phyloP scores from a whole-genome alignment of 2,797 vertebrate species.

The Oophaga sylvatica region DNA sequence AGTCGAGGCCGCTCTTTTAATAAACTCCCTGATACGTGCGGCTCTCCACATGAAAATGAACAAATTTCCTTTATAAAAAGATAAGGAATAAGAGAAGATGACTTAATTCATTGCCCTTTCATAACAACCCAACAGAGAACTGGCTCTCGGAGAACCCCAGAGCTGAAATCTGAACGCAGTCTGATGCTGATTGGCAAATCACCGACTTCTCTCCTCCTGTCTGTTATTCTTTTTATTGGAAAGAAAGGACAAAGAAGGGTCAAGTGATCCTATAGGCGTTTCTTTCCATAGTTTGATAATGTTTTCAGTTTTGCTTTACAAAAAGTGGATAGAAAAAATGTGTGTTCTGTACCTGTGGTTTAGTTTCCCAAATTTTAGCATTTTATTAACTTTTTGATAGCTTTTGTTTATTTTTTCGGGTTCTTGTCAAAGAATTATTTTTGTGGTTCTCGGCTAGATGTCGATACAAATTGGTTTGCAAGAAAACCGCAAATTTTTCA shows the following conservation, averaged over 20 bases:
- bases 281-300: not conserved
- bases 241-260: not conserved
- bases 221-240: too few relatives aligned
- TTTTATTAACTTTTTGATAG: too few relatives aligned
- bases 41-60: constrained; percentile 5
- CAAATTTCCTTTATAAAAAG: constrained; percentile 8
- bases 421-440: too few relatives aligned
- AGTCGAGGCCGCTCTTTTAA: constrained; percentile 14
- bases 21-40: constrained; percentile 7
- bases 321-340: too few relatives aligned
- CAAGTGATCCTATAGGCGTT: not conserved
- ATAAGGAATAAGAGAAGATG: constrained; percentile 19
- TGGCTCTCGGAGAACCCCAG: not conserved
- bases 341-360: too few relatives aligned
- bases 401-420: too few relatives aligned
- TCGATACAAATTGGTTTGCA: too few relatives aligned
- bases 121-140: not conserved
- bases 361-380: too few relatives aligned
- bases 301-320: too few relatives aligned
- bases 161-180: not conserved
- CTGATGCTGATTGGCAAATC: not conserved
- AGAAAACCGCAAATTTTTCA: too few relatives aligned
- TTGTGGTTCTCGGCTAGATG: too few relatives aligned
- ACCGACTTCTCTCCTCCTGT: not conserved
- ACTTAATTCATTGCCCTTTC: not conserved